Evolutionary conservation across 2,113 vertebrate species (phyloP), one percentile per base, ranked within the genome.

Genomic region (Centropristis striata): DNA sequence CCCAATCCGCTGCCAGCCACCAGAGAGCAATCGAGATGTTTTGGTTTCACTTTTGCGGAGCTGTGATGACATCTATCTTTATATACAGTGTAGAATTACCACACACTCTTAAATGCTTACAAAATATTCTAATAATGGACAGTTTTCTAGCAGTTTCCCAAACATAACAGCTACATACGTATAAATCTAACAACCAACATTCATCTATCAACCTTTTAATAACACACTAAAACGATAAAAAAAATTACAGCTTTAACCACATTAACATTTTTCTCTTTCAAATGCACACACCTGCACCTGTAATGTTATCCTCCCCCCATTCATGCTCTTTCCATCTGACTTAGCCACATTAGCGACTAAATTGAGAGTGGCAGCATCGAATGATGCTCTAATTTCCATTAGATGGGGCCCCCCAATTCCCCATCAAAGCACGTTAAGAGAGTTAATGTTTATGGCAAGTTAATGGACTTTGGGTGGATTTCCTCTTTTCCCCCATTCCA

Each of bases 371-470:
- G 87, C 89, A 89, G 87, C 85, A 80, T 84, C 42, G 47, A 82
- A 86, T 76, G 82, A 91, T 71, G 81, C 86, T 90, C 87, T 87
- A 91, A 90, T 94, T 93, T 92, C 88, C 83, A 91, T 92, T 86
- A 87, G 90, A 89, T 80, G 66, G 81, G 80, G 80, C 80, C 71
- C 86, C 75, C 86, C 91, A 88, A 90, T 92, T 91, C 73, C 86
- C 90, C 85, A 87, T 88, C 86, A 91, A 92, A 90, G 90, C 82
- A 23, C 46, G 86, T 93, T 92, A 92, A 90, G 82, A 90, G 88
- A 93, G 82, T 91, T 94, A 91, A 96, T 95, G 92, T 93, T 95
- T 94, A 95, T 92, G 92, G 92, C 90, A 93, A 95, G 90, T 94
- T 94, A 95, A 95, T 95, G 92, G 93, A 94, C 92, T 94, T 92